These are phyloP conservation scores for Congeria kusceri DNA, from an alignment of 2,888 invertebrate species.

Conservation along the genomic window DNA sequence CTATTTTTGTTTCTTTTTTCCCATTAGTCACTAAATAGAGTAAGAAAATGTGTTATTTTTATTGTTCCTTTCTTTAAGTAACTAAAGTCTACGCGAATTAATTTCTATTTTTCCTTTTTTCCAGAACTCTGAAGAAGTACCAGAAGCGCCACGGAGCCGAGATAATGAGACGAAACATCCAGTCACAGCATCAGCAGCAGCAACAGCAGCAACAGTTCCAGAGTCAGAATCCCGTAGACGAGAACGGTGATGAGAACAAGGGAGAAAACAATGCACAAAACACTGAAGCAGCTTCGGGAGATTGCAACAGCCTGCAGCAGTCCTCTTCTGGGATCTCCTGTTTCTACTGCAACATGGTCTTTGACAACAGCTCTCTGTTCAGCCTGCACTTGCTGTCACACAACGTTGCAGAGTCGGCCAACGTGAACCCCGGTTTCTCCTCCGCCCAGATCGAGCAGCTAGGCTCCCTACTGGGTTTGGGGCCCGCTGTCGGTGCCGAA, in stretches of 20 bases:
- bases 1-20: too few relatives aligned
- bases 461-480: not conserved
- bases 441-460: not conserved
- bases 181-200: constrained; percentile 81
- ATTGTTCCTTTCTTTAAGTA: too few relatives aligned
- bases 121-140: constrained; percentile 81
- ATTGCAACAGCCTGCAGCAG: constrained; percentile 37
- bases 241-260: constrained; percentile 27
- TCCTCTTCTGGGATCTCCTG: constrained; percentile 82
- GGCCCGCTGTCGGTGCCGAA: not conserved
- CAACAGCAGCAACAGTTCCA: constrained; percentile 68
- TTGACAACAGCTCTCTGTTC: constrained; percentile 85
- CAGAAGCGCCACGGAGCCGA: constrained; percentile 77
- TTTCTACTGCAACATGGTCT: constrained; percentile 85
- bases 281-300: too few relatives aligned
- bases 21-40: too few relatives aligned
- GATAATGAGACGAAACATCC: constrained; percentile 77
- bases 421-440: not conserved
- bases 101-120: constrained; percentile 19
- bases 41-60: too few relatives aligned
- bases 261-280: too few relatives aligned
- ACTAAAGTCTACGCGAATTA: not conserved
- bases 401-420: constrained; percentile 77
- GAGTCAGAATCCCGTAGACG: constrained; percentile 8
- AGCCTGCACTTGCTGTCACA: constrained; percentile 87